phyloP scores from a whole-genome alignment of 2,113 vertebrate species.

The Lophotis ruficrista region DNA sequence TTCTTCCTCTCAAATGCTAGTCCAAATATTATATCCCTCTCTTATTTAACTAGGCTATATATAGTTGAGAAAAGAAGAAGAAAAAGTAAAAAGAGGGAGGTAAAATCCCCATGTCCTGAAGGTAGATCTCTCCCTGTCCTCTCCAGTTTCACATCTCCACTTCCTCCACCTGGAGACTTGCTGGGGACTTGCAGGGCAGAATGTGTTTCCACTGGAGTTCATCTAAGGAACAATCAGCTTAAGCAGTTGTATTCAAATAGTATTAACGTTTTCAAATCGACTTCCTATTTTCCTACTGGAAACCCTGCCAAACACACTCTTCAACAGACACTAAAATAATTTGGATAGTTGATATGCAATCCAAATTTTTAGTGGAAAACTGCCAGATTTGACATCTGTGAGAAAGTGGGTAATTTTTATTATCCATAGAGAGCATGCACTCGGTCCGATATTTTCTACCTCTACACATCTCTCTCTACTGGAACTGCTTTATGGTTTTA shows the following conservation, averaged over 20 bases:
- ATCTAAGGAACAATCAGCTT: slow-evolving; percentile 73
- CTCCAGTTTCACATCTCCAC: background rate
- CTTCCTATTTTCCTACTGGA: slow-evolving; percentile 81
- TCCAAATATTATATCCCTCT: background rate
- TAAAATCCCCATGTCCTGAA: background rate
- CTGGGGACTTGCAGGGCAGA: slow-evolving; percentile 31
- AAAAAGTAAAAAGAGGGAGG: background rate
- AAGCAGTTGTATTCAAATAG: slow-evolving; percentile 81
- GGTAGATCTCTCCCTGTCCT: background rate
- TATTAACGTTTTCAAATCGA: slow-evolving; percentile 81
- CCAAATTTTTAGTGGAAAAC: slow-evolving; percentile 83
- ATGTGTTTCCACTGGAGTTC: slow-evolving; percentile 53
- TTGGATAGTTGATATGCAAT: slow-evolving; percentile 80
- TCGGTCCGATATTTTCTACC: slow-evolving; percentile 71
- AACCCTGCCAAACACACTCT: slow-evolving; percentile 78
- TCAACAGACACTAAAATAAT: slow-evolving; percentile 84
- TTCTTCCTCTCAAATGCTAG: background rate
- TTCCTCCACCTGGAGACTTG: slow-evolving; percentile 58
- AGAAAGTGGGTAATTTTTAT: slow-evolving; percentile 83
- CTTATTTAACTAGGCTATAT: background rate
- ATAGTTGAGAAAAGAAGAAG: background rate
- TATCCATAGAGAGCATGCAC: slow-evolving; percentile 78
- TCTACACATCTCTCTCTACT: slow-evolving; percentile 67
- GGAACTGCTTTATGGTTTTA: slow-evolving; percentile 52
- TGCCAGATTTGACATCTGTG: slow-evolving; percentile 86